Conservation (phyloP, 2,113 vertebrate species). For the Anguilla rostrata region DNA sequence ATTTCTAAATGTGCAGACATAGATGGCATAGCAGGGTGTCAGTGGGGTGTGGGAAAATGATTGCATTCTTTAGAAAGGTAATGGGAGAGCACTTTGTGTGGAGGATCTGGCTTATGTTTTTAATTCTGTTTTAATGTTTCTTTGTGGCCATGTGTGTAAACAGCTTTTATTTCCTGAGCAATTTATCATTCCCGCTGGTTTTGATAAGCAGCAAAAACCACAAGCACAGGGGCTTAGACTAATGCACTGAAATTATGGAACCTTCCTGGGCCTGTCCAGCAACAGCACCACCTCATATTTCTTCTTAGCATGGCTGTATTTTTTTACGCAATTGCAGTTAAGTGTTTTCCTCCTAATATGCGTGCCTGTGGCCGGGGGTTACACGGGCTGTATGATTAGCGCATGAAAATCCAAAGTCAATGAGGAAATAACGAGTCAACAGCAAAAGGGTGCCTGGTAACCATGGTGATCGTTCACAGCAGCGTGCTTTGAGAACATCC, state of each 20-base stretch:
- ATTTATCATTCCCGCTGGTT: constrained; percentile 26
- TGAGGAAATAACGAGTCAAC: background rate
- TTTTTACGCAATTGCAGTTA: constrained; percentile 4
- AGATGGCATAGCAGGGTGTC: background rate
- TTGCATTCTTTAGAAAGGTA: background rate
- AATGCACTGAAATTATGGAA: constrained; percentile 28
- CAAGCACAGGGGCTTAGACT: constrained; percentile 14
- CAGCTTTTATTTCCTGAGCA: constrained; percentile 12
- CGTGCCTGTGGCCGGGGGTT: constrained; percentile 3
- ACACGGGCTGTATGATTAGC: background rate
- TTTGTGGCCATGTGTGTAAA: constrained; percentile 10
- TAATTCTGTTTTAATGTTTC: constrained; percentile 12
- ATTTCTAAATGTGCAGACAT: background rate
- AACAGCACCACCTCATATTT: constrained; percentile 39
- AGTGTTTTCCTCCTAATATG: constrained; percentile 21
- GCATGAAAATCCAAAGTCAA: background rate
- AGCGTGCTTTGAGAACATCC: background rate
- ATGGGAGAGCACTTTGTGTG: background rate
- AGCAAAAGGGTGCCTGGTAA: background rate
- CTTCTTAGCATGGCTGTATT: constrained; percentile 36
- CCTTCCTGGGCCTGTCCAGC: constrained; percentile 29
- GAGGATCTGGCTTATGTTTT: background rate
- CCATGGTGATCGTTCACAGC: background rate
- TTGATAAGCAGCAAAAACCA: constrained; percentile 28
- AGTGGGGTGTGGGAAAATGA: background rate